Evolutionary conservation across 2,113 vertebrate genomes (phyloP).

Genomic region (Pituophis catenifer): DNA sequence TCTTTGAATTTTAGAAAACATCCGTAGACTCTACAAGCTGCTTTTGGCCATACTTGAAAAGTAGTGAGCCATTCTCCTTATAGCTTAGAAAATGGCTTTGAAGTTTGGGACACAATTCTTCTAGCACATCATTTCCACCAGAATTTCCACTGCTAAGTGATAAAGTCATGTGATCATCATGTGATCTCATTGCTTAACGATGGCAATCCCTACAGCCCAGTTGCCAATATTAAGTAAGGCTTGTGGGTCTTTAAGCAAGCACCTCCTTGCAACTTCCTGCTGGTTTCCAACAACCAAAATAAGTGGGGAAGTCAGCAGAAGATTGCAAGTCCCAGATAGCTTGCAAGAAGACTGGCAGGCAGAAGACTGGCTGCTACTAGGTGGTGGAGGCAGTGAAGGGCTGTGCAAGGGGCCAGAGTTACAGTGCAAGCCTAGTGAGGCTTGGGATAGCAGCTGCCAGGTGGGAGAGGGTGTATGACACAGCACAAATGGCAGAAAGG

Average conservation of each 20-base stretch:
- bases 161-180: background rate
- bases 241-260: background rate
- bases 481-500: background rate
- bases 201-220: background rate
- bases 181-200: background rate
- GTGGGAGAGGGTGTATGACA: background rate
- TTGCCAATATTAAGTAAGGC: background rate
- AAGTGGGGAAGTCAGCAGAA: background rate
- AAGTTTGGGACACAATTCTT: slow-evolving; percentile 79
- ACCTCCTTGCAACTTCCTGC: background rate
- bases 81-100: slow-evolving; percentile 79
- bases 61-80: slow-evolving; percentile 78
- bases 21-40: slow-evolving; percentile 74
- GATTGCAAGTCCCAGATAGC: background rate
- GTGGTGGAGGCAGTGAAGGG: background rate
- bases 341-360: background rate
- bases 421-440: background rate
- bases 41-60: slow-evolving; percentile 73
- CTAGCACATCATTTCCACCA: slow-evolving; percentile 73
- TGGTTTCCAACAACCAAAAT: background rate
- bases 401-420: background rate
- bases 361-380: background rate
- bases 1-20: slow-evolving; percentile 73
- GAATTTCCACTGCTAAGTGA: background rate
- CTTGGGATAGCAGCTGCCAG: background rate